These are phyloP conservation scores for Galeopterus variegatus DNA, from an alignment of 2,113 vertebrate genomes.

Conservation along the genomic window DNA sequence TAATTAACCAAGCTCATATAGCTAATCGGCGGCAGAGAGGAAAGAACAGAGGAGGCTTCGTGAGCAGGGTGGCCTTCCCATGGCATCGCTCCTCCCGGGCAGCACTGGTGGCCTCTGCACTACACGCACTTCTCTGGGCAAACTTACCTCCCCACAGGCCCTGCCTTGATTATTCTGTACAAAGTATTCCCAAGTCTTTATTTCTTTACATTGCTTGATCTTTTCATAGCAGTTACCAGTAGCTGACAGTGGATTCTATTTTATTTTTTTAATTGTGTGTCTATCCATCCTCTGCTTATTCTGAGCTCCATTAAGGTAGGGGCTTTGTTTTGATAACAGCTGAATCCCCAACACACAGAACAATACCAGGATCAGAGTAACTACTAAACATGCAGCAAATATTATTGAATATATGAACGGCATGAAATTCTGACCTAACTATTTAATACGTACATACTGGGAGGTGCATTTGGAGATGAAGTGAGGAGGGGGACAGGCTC, in stretches of 20 bases:
- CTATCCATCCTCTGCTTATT: background rate
- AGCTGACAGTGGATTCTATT: background rate
- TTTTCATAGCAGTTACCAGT: background rate
- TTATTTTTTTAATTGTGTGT: no score
- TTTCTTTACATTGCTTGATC: background rate
- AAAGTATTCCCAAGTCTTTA: background rate
- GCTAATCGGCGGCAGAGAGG: background rate
- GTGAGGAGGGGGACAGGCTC: background rate
- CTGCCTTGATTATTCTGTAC: background rate
- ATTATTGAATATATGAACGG: background rate
- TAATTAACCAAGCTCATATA: background rate
- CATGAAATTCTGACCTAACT: background rate
- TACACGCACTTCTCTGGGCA: background rate
- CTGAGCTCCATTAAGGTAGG: background rate
- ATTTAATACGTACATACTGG: background rate
- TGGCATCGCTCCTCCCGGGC: no score
- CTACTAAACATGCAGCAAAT: background rate
- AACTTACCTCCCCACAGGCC: background rate
- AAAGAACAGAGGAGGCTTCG: background rate
- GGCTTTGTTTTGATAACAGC: background rate
- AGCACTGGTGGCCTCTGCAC: background rate
- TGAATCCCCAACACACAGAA: background rate
- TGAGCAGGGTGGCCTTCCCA: no score
- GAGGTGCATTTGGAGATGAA: background rate
- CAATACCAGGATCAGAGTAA: background rate